These are phyloP conservation scores for Physella acuta DNA, from an alignment of 1,140 invertebrate species.

Conservation along the genomic window DNA sequence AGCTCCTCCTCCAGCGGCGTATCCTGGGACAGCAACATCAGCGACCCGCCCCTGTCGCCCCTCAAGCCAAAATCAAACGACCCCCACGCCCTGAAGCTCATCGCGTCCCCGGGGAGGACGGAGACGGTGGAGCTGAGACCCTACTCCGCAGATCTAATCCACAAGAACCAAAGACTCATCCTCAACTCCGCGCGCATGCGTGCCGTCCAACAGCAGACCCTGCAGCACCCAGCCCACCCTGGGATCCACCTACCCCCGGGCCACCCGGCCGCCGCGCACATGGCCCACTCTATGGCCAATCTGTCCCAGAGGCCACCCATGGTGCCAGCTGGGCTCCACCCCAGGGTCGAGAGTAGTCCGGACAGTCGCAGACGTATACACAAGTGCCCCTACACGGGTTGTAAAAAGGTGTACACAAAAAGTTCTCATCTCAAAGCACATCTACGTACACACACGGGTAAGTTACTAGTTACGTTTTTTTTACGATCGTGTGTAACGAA, in stretches of 20 bases:
- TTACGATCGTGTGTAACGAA: too few species aligned
- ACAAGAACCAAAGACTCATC: constrained; percentile 14
- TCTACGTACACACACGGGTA: constrained; percentile 96
- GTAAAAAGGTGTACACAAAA: constrained; percentile 98
- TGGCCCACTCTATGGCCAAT: background rate
- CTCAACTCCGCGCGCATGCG: background rate
- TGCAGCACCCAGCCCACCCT: constrained; percentile 13
- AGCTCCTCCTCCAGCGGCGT: constrained; percentile 57
- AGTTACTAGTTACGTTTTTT: constrained; percentile 38
- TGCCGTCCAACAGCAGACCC: background rate
- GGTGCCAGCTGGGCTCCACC: background rate
- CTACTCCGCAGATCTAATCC: constrained; percentile 35
- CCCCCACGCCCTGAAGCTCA: constrained; percentile 52
- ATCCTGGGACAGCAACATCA: constrained; percentile 59
- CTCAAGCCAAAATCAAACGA: constrained; percentile 47
- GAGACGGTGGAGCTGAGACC: constrained; percentile 44
- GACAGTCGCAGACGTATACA: constrained; percentile 53
- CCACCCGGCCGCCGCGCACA: constrained; percentile 24
- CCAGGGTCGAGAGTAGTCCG: constrained; percentile 43
- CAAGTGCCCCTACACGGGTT: constrained; percentile 85
- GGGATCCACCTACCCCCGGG: constrained; percentile 9
- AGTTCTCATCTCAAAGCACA: constrained; percentile 98
- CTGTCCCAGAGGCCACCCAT: background rate
- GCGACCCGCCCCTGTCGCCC: constrained; percentile 53
- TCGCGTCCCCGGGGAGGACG: constrained; percentile 48